A percentile compares a stretch with the other conserved stretches of the same genome.
phyloP scores from a whole-genome alignment of 2,888 invertebrate species.

The Schizotus pectinicornis region DNA sequence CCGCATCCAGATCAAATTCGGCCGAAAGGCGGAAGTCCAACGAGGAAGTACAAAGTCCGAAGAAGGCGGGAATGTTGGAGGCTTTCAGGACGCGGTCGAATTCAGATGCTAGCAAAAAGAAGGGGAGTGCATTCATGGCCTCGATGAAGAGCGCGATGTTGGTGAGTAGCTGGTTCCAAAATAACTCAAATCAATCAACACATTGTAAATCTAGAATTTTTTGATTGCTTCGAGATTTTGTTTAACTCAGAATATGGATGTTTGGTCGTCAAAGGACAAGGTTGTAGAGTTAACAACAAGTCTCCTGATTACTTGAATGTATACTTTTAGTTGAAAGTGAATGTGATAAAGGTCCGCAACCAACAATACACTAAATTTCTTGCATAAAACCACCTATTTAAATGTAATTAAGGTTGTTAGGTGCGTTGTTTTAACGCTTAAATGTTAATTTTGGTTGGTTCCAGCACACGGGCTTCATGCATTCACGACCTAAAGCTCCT shows the following conservation, averaged over 20 bases:
- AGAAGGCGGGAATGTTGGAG: constrained; percentile 76
- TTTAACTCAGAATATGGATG: not conserved
- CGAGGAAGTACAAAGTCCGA: constrained; percentile 53
- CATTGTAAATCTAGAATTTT: too few relatives aligned
- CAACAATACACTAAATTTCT: not conserved
- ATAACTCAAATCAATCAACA: too few relatives aligned
- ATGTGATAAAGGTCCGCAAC: not conserved
- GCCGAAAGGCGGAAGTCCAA: constrained; percentile 54
- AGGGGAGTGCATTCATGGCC: constrained; percentile 75
- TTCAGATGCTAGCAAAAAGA: constrained; percentile 72
- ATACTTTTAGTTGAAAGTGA: too few relatives aligned
- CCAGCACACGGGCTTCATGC: constrained; percentile 62
- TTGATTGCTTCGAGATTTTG: not conserved
- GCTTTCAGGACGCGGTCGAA: constrained; percentile 75
- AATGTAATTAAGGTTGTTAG: not conserved
- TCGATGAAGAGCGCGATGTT: constrained; percentile 86
- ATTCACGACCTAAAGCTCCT: constrained; percentile 57
- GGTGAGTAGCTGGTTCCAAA: constrained; percentile 59
- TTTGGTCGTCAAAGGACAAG: constrained; percentile 16
- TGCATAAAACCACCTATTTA: not conserved
- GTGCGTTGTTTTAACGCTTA: not conserved
- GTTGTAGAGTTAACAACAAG: constrained; percentile 15
- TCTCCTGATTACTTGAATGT: not conserved
- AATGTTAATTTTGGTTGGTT: constrained; percentile 35
- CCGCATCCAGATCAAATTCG: constrained; percentile 56